Base-by-base conservation (phyloP, 2,113 vertebrate species). In the Sceloporus undulatus region DNA sequence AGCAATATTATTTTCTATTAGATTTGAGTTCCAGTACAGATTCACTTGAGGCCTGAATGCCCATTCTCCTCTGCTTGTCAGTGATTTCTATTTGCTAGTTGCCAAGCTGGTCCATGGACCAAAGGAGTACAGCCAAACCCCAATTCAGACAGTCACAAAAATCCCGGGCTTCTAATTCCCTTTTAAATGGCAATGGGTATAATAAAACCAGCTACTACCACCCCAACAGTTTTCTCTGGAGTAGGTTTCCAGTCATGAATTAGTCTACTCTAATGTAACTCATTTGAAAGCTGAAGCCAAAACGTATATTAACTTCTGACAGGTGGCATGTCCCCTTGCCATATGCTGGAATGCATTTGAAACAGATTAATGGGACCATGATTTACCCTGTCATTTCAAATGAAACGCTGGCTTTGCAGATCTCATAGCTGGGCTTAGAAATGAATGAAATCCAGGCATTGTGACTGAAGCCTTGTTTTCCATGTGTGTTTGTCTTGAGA, bases 1-100 rank as follows among this genome's bases (percentile, higher is more conserved):
- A 91, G 92, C 89, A 90, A 88, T 89, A 86, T 93, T 93, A 94
- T 95, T 94, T 91, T 78, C 81, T 94, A 90, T 94, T 95, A 94
- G 88, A 94, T 96, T 94, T 95, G 90, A 88, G 93, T 93, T 94
- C 90, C 91, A 94, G 93, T 89, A 94, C 89, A 93, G 95, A 95
- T 91, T 87, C 89, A 93, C 93, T 95, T 95, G 85, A 86, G 92
- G 83, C 92, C 90, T 90, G 91, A 95, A 91, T 83, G 91, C 90
- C 79, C 80, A 86, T 82, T 94, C 84, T 84, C 71, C 78, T 92
- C 82, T 88, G 87, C 81, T 90, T 93, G 93, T 92, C 90, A 93
- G 74, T 79, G 88, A 88, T 93, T 95, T 96, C 90, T 95, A 75
- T 89, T 92, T 91, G 87, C 62, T 89, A 62, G 68, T 87, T 93